Evolutionary conservation across 35 echinoderm and acorn worm species (phyloP), one percentile per base, ranked within the genome.

Genomic region (Apostichopus californicus): DNA sequence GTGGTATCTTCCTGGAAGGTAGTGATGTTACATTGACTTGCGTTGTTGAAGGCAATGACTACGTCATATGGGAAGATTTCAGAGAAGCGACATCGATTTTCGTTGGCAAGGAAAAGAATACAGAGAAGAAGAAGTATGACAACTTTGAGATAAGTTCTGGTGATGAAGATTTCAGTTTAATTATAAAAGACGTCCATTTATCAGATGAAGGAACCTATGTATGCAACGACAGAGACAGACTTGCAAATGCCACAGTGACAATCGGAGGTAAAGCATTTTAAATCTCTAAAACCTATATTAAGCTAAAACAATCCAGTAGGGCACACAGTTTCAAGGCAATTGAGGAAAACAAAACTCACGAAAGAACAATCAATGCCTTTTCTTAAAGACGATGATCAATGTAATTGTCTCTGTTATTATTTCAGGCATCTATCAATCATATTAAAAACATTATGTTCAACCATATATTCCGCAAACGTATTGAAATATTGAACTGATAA

Each of bases 91-190:
- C 46, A 54, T 1, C 1, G 14, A 83, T 83, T 83, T 83, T 83
- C 2, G 56, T 83, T n/a, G 34, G 55, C 9, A 83, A 83, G 55
- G 28, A 53, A 57, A 83, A 83, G 80, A 83, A 53, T 52, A 83
- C 80, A 26, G 11, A 56, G 0, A 83, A 5, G 11, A 56, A 53
- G 55, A 83, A 83, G 46, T 83, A 55, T 55, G 80, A 83, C 11
- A 83, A 83, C 55, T 83, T 83, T 55, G 25, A 55, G 8, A 83
- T 83, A 15, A 83, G 80, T 83, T 53, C 46, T 0, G 80, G 1
- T 54, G 80, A 83, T 55, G 55, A 15, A 10, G 14, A 83, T 55
- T 83, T 54, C 80, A 83, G 34, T 83, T 55, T 83, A 56, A 83
- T 53, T 5, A 57, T 83, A 54, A 57, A 56, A n/a, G 14, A 55